phyloP scores from a whole-genome alignment of 1,140 invertebrate species.

The Trachelipus rathkii region DNA sequence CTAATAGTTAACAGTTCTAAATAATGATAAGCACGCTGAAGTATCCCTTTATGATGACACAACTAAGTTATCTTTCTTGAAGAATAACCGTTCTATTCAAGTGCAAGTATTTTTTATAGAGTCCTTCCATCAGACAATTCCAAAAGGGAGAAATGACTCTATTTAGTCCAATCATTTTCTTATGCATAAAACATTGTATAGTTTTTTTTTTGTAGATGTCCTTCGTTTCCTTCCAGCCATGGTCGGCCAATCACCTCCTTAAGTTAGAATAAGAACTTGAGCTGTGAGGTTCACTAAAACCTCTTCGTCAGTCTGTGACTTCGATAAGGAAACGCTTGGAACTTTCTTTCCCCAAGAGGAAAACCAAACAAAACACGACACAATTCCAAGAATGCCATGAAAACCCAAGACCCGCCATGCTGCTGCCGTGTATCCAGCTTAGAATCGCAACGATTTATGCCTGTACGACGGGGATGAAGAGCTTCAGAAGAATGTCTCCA shows the following conservation, averaged over 20 bases:
- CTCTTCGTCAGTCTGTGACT: constrained; percentile 38
- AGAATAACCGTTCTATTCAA: too few species aligned
- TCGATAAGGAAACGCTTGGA: constrained; percentile 35
- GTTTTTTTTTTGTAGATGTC: too few species aligned
- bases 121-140: too few species aligned
- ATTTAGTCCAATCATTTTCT: too few species aligned
- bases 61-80: too few species aligned
- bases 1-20: too few species aligned
- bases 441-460: constrained; percentile 41
- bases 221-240: neutral
- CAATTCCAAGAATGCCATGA: constrained; percentile 52
- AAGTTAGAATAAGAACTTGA: constrained; percentile 31
- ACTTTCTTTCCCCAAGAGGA: constrained; percentile 51
- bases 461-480: constrained; percentile 47
- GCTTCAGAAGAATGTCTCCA: constrained; percentile 48
- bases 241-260: neutral
- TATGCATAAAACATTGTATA: too few species aligned
- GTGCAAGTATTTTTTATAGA: too few species aligned
- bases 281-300: constrained; percentile 31
- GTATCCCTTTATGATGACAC: too few species aligned
- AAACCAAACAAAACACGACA: constrained; percentile 51
- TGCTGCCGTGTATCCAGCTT: constrained; percentile 49
- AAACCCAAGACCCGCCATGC: constrained; percentile 51
- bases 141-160: too few species aligned
- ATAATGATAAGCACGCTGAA: too few species aligned